Conservation (phyloP, 1,140 invertebrate genomes). For the Bombus turneri region DNA sequence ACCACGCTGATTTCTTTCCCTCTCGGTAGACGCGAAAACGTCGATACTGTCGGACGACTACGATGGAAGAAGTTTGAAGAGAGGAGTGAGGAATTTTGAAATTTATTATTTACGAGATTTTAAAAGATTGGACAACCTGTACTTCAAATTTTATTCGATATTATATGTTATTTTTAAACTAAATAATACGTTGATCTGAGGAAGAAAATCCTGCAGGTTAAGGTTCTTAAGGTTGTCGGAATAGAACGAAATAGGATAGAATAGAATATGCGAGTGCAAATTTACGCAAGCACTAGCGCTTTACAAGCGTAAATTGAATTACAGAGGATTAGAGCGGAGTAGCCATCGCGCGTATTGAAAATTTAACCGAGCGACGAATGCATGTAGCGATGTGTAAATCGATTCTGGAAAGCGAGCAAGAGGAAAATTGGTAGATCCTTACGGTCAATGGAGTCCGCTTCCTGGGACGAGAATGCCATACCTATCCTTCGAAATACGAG, state of each 20-base stretch:
- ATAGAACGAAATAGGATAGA: neutral
- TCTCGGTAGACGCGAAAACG: conserved; percentile 21
- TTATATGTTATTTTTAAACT: too few relatives aligned
- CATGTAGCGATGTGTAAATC: conserved; percentile 6
- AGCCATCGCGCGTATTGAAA: neutral
- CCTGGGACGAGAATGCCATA: conserved; percentile 23
- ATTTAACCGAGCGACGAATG: conserved; percentile 38
- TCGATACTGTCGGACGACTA: too few relatives aligned
- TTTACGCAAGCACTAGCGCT: neutral
- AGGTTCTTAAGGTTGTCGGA: neutral
- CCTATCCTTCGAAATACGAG: conserved; percentile 35
- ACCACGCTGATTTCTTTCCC: conserved; percentile 77
- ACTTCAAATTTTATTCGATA: too few relatives aligned
- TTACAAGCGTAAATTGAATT: conserved; percentile 36
- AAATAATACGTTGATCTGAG: neutral
- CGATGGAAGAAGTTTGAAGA: too few relatives aligned
- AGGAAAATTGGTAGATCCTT: conserved; percentile 53
- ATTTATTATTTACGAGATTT: too few relatives aligned
- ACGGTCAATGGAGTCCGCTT: conserved; percentile 35
- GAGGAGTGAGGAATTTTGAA: neutral
- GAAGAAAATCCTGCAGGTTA: neutral
- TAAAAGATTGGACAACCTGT: too few relatives aligned
- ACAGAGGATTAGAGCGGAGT: conserved; percentile 35
- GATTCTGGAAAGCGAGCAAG: conserved; percentile 23
- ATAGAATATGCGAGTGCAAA: neutral